These are phyloP conservation scores for Sesia apiformis DNA, from an alignment of 2,888 invertebrate species.

Conservation along the genomic window DNA sequence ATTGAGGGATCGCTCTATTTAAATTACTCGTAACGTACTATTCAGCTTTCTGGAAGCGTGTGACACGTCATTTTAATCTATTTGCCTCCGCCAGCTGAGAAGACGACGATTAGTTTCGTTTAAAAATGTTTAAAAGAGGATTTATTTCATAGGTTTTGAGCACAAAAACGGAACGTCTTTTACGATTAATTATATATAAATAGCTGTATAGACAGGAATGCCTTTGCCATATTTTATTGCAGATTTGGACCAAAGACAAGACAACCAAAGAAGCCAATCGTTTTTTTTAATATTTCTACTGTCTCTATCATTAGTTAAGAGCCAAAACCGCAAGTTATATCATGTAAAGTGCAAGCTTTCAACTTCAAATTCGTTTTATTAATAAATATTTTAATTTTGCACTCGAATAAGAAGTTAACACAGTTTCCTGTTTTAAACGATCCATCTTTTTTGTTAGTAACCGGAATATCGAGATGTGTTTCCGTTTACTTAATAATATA, in stretches of 20 bases:
- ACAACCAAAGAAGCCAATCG: too few species aligned
- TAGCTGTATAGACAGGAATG: too few species aligned
- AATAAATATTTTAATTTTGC: neutral
- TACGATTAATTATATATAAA: too few species aligned
- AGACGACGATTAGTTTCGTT: neutral
- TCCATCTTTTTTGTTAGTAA: conserved; percentile 25
- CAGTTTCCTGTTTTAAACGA: too few species aligned
- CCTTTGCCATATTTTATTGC: too few species aligned
- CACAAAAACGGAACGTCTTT: too few species aligned
- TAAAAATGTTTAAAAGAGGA: conserved; percentile 4
- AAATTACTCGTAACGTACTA: conserved; percentile 65
- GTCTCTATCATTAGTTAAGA: too few species aligned
- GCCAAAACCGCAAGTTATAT: too few species aligned
- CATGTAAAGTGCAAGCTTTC: neutral
- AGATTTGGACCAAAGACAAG: too few species aligned
- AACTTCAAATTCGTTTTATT: neutral
- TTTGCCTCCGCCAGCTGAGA: conserved; percentile 22
- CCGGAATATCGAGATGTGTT: conserved; percentile 42
- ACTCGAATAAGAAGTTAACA: too few species aligned
- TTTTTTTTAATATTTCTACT: too few species aligned
- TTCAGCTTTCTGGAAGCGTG: conserved; percentile 71
- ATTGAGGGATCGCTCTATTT: conserved; percentile 73
- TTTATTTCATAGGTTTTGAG: too few species aligned
- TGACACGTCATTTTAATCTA: conserved; percentile 64
- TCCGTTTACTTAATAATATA: conserved; percentile 17